Base-by-base conservation (phyloP, 2,797 vertebrate species). In the Halcyon leucocephala region DNA sequence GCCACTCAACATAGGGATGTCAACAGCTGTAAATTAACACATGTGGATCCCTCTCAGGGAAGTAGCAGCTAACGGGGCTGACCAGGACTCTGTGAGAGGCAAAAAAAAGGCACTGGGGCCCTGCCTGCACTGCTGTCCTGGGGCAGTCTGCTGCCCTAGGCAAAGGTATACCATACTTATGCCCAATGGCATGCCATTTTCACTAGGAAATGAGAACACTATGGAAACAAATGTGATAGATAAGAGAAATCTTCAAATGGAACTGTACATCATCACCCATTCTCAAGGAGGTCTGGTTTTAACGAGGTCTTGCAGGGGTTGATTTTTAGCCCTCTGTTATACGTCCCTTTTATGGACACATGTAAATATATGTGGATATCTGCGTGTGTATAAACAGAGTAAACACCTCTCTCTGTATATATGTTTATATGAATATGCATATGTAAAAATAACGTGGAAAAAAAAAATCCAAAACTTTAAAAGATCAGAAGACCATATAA, bases 321-420 rank as follows among this genome's bases (percentile, higher is more conserved):
- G 17, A 26, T 24, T 86, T 74, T 57, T 22, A 77, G 10, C 22
- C 35, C 22, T 57, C 8, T 60, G 10, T 11, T 39, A 5, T 12
- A 15, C 19, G 16, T 20, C 16, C 2, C 41, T 85, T 76, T 76
- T n/a, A 52, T 51, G 29, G 37, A 62, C 20, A 28, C 18, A 31
- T 1, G 1, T 24, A 51, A 10, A 12, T 31, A 25, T 5, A 13
- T 2, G 0, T 13, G 9, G 51, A 11, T 39, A 8, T 62, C 5
- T 71, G 11, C 58, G 11, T 64, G 26, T 41, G 7, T 42, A 25
- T 22, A 29, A 54, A 69, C 25, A 90, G 26, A 31, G 7, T 11
- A 74, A 90, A 54, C 15, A 49, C 17, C 28, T 16, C 3, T 14
- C 9, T 64, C 10, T 62, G 4, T 8, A 9, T 26, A 18, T 46